Base-by-base conservation (phyloP, 2,113 vertebrate genomes). In the Gavialis gangeticus region DNA sequence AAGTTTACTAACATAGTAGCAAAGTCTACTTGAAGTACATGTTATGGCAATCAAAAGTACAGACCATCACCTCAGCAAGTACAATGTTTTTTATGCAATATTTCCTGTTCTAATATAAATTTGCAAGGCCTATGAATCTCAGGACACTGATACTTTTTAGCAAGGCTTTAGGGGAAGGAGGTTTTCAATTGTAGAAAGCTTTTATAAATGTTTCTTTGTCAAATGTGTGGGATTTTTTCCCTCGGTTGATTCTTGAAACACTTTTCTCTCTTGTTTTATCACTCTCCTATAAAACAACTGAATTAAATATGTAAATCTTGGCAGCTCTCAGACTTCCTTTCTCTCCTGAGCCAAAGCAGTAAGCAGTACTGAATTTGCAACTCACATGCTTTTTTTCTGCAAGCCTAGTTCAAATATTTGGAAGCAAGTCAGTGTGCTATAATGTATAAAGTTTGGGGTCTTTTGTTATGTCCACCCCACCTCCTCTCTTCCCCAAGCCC, bases 231-330 rank as follows among this genome's bases (percentile, higher is more conserved):
- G 27, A 0, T 5, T 7, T 54, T 4, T 28, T 21, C 5, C 3
- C 3, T n/a, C 60, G 3, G 19, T 62, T 62, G 14, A 15, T 83
- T 58, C 1, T 57, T 88, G 77, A 77, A 92, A 60, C 30, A 34
- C 85, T 91, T 76, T 92, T 12, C 27, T 82, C 63, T 54, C 14
- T 85, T 84, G 4, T 96, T 97, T 95, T 83, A 87, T 94, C 85
- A 66, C 19, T 91, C 54, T 75, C 78, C 86, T 86, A 88, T 79
- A 89, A 87, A 78, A 57, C 16, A 87, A 80, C 34, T 10, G 17
- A 90, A 85, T 88, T 95, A 94, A 94, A 90, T 93, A 95, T 66
- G 63, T 92, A 94, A 96, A 94, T 96, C 57, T 96, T 56, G 71
- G 78, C 63, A 91, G 34, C 17, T 90, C 37, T 82, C 15, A 84